Base-by-base conservation (phyloP, 2,888 invertebrate species). In the Lumbricus terrestris region DNA sequence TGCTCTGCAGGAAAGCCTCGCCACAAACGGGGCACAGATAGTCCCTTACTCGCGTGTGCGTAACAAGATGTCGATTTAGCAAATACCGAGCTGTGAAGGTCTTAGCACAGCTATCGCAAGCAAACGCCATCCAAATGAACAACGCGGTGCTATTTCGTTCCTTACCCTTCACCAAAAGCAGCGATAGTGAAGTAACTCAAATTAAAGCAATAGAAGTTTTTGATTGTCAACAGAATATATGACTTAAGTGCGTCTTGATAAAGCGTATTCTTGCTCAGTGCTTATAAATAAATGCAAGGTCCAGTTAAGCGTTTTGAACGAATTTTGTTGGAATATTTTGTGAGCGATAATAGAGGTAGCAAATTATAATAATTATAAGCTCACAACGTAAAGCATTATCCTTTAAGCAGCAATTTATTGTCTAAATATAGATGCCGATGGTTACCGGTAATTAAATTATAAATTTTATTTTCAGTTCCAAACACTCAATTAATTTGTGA, bases 1-100 rank as follows among this genome's bases (percentile, higher is more conserved):
- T 85, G 85, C 85, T 85, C 85, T 85, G 85, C 85, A 85, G 85
- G 8, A 85, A 85, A 23, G 85, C 37, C 34, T 85, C 37, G 6
- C 85, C 85, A 85, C 85, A 85, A 23, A 85, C n/a, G 35, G 35
- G 23, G 35, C 85, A 85, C 35, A 85, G 85, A 37, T 35, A 15
- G 85, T 85, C 35, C 18, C 85, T 34, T 35, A 35, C 35, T 35
- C 85, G 35, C 20, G 35, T 85, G 85, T 85, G 85, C 16, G 85
- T 35, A 34, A 37, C 34, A 1, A 85, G 85, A 15, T 85, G 85
- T 34, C 85, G 85, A 85, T 37, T 85, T 23, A 85, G 37, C 85
- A 85, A 18, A 85, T 85, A 85, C 20, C 85, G 85, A 6, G 85
- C 85, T 23, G 33, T 85, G n/a, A 85, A 85, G 20, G 85, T 85